Evolutionary conservation across 2,888 invertebrate genomes (phyloP).

Genomic region (Troglohyphantes excavatus): DNA sequence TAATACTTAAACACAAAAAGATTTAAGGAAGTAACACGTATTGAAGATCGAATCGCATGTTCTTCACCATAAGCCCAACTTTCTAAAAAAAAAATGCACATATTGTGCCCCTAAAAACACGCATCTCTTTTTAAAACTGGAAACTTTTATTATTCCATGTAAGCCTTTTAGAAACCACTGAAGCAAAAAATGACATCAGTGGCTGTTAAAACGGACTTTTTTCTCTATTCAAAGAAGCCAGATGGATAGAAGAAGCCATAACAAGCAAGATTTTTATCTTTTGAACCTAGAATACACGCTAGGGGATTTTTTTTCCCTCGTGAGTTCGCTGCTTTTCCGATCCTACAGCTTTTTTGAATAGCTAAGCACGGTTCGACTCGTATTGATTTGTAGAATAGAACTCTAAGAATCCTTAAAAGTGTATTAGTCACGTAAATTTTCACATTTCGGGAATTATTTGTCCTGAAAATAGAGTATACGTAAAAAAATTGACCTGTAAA

Average conservation of each 20-base stretch:
- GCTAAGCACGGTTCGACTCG: not conserved
- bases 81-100: not conserved
- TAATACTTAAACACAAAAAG: no score
- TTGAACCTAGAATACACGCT: not conserved
- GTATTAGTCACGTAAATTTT: not conserved
- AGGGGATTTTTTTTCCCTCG: not conserved
- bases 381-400: slow-evolving; percentile 7
- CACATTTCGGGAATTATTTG: no score
- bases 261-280: slow-evolving; percentile 32
- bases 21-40: not conserved
- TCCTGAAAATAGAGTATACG: no score
- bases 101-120: not conserved
- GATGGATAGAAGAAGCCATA: slow-evolving; percentile 33
- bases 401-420: not conserved
- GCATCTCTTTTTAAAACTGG: not conserved
- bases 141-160: not conserved
- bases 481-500: no score
- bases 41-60: not conserved
- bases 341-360: not conserved
- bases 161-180: slow-evolving; percentile 13
- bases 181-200: slow-evolving; percentile 23
- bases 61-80: not conserved
- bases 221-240: slow-evolving; percentile 28
- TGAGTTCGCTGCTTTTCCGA: not conserved
- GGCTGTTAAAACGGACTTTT: not conserved